A percentile compares a stretch with the other conserved stretches of the same genome.
These are phyloP conservation scores for Aphidius gifuensis DNA, from an alignment of 1,140 invertebrate genomes.

Conservation along the genomic window DNA sequence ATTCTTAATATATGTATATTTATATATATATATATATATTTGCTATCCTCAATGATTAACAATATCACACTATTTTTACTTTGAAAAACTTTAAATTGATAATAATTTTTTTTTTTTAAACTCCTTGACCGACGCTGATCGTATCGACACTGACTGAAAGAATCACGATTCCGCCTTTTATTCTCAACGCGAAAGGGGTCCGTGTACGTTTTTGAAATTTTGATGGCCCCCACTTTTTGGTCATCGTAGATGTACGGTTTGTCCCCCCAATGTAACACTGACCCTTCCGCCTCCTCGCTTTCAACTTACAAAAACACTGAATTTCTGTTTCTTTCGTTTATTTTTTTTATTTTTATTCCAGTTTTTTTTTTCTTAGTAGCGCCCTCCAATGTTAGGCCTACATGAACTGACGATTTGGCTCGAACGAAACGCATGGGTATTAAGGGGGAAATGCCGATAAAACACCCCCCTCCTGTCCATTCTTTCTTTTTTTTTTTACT, in stretches of 20 bases:
- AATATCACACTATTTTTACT: not conserved
- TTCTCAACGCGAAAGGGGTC: constrained; percentile 55
- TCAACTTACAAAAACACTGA: too few species aligned
- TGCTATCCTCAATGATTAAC: not conserved
- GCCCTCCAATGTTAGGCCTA: too few species aligned
- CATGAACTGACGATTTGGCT: too few species aligned
- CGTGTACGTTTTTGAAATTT: constrained; percentile 59
- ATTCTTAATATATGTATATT: constrained; percentile 32
- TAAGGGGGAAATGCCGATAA: too few species aligned
- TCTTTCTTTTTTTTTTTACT: not conserved
- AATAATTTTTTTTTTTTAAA: constrained; percentile 22
- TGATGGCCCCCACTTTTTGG: constrained; percentile 65
- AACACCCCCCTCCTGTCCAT: not conserved
- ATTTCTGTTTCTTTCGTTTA: not conserved
- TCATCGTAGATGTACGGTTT: constrained; percentile 2
- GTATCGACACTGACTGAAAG: constrained; percentile 56
- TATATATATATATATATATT: constrained; percentile 6
- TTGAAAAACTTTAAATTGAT: not conserved
- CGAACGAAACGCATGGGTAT: too few species aligned
- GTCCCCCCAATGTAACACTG: not conserved
- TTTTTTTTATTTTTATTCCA: not conserved
- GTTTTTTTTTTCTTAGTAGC: not conserved
- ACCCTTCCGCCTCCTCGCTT: not conserved
- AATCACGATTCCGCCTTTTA: constrained; percentile 57
- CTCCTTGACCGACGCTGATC: constrained; percentile 46